Conservation (phyloP, 2,888 invertebrate genomes). For the Leucophenga maculata region DNA sequence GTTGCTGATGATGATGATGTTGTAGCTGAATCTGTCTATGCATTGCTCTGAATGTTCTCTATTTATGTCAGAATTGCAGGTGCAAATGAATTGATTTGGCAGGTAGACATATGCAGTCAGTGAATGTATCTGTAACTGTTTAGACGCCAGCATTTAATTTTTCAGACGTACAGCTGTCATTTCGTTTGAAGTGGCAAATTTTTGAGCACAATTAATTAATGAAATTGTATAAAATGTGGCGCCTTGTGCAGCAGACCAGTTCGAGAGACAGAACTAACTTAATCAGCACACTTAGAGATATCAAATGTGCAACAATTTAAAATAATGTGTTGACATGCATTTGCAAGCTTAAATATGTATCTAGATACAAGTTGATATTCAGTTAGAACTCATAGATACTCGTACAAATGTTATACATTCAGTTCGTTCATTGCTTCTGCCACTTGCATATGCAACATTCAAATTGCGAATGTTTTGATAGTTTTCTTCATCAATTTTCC, state of each 20-base stretch:
- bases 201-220: conserved; percentile 52
- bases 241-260: background rate
- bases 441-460: too few species aligned
- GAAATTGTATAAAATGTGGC: conserved; percentile 56
- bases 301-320: conserved; percentile 45
- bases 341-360: conserved; percentile 22
- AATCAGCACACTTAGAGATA: conserved; percentile 31
- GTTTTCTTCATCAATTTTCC: conserved; percentile 30
- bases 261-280: background rate
- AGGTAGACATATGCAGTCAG: background rate
- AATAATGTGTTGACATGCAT: conserved; percentile 46
- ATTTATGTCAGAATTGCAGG: conserved; percentile 42
- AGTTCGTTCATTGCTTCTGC: too few species aligned
- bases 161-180: too few species aligned
- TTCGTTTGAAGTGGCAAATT: too few species aligned
- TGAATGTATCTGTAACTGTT: background rate
- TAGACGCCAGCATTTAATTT: background rate
- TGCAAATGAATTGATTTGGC: conserved; percentile 63
- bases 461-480: conserved; percentile 46
- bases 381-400: conserved; percentile 31
- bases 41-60: background rate
- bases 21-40: too few species aligned
- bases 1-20: too few species aligned
- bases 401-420: conserved; percentile 9
- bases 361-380: conserved; percentile 41